Base-by-base conservation (phyloP, 37 sponge, comb jelly and placozoan genomes). In the Bolinopsis microptera region DNA sequence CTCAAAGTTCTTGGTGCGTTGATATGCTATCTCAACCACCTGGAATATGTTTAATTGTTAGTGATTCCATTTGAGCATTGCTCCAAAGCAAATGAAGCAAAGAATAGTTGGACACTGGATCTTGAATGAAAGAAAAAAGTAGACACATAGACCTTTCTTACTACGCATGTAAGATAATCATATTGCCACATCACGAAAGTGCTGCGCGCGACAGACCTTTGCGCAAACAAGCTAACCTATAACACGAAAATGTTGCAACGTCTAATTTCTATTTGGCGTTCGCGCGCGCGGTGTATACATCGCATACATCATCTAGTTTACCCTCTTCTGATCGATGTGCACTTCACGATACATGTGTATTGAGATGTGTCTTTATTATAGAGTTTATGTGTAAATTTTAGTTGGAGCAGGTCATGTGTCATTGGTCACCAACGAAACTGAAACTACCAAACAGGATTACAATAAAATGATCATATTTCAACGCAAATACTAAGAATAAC, bases 1-100 rank as follows among this genome's bases (percentile, higher is more conserved):
- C 37, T 97, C 96, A 93, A 98, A 98, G 80, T 97, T 97, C 95
- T 98, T 97, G 24, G 99, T 98, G 24, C 99, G 93, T 80, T 98
- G 99, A 70, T 98, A 98, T 32, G 97, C 96, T 95, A 98, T 97
- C 92, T 98, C 99, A 24, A 98, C 99, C 32, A 98, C 95, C 97
- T 97, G 86, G 13, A 26, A 92, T 25, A 30, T 21, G 22, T 1
- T 24, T 5, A 24, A 39, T 33, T 41, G 30, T 39, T 21, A 92
- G n/a, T n/a, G n/a, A n/a, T n/a, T n/a, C n/a, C 9, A 32, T 21
- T 21, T 83, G 86, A 32, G 38, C 27, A 72, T 30, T 30, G 5
- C 3, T n/a, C n/a, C n/a, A n/a, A n/a, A n/a, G n/a, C n/a, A n/a
- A n/a, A n/a, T n/a, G n/a, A n/a, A n/a, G n/a, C 13, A 24, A 32